phyloP scores from a whole-genome alignment of 2,797 vertebrate genomes.

The Acanthornis magna region DNA sequence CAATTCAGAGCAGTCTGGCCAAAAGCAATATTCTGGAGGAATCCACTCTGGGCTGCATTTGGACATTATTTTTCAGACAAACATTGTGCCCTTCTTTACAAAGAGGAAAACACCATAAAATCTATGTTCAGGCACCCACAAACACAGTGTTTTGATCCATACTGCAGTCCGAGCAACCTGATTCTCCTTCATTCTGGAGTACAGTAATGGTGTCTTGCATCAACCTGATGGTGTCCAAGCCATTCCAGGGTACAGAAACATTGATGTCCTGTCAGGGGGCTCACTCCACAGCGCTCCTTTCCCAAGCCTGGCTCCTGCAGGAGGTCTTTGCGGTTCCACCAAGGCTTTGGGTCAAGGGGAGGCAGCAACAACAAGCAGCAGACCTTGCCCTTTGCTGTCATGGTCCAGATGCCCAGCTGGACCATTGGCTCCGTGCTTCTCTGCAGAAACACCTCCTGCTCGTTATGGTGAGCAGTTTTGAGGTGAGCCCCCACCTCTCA shows the following conservation, averaged over 20 bases:
- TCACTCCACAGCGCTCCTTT: not conserved
- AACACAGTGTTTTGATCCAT: not conserved
- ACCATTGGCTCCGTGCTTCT: not conserved
- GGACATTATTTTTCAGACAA: conserved; percentile 3
- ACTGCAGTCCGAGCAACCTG: not conserved
- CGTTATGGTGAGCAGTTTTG: not conserved
- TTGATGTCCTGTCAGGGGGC: not conserved
- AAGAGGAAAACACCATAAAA: not conserved
- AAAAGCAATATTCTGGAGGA: conserved; percentile 10
- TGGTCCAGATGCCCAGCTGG: not conserved
- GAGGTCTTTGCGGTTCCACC: not conserved
- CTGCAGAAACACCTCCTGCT: not conserved
- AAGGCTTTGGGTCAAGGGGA: not conserved
- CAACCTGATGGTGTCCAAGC: rapidly evolving
- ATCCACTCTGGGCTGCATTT: not conserved
- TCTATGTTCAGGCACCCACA: not conserved
- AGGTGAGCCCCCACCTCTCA: not conserved
- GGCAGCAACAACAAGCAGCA: not conserved
- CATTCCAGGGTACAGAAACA: not conserved
- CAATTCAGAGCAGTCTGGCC: conserved; percentile 5
- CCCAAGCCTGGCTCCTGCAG: not conserved
- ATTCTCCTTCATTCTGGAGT: not conserved
- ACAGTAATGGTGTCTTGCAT: not conserved
- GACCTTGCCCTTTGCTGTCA: not conserved
- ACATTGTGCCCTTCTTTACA: not conserved